Evolutionary conservation across 1,140 invertebrate genomes (phyloP).

Genomic region (Drosophila pseudoobscura): DNA sequence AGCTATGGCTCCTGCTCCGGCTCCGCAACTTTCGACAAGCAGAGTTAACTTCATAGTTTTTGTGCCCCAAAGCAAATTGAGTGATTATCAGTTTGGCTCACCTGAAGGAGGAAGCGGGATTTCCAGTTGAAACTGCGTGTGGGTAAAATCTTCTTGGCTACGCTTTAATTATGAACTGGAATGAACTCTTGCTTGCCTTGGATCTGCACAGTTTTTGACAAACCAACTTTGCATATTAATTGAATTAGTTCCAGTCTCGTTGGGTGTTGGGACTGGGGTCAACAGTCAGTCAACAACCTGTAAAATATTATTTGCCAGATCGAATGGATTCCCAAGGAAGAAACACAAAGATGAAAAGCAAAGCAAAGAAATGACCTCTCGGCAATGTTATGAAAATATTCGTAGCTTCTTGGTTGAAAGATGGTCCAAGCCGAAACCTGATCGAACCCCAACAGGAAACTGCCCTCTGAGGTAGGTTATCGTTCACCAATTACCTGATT

Average conservation of each 20-base stretch:
- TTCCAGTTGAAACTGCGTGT: constrained; percentile 46
- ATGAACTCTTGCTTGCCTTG: constrained; percentile 22
- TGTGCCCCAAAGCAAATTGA: constrained; percentile 72
- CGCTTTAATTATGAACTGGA: constrained; percentile 48
- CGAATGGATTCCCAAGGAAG: too few relatives aligned
- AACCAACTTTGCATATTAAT: constrained; percentile 56
- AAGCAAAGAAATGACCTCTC: too few relatives aligned
- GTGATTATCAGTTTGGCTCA: constrained; percentile 77
- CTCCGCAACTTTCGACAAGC: constrained; percentile 51
- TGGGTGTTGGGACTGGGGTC: constrained; percentile 11
- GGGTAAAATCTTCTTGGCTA: constrained; percentile 40
- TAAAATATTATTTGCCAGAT: too few relatives aligned
- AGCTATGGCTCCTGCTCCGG: not conserved
- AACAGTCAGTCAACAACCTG: not conserved
- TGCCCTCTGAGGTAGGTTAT: too few relatives aligned
- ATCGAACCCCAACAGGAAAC: too few relatives aligned
- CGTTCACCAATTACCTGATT: too few relatives aligned
- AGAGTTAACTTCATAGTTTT: constrained; percentile 76
- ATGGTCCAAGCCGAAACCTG: too few relatives aligned
- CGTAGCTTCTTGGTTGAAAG: too few relatives aligned
- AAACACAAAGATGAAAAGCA: too few relatives aligned
- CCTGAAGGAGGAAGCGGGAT: constrained; percentile 30
- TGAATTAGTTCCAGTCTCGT: constrained; percentile 48
- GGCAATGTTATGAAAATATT: too few relatives aligned
- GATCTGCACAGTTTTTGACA: constrained; percentile 28